Base-by-base conservation (phyloP, 2,113 vertebrate species). In the Hassar affinis region DNA sequence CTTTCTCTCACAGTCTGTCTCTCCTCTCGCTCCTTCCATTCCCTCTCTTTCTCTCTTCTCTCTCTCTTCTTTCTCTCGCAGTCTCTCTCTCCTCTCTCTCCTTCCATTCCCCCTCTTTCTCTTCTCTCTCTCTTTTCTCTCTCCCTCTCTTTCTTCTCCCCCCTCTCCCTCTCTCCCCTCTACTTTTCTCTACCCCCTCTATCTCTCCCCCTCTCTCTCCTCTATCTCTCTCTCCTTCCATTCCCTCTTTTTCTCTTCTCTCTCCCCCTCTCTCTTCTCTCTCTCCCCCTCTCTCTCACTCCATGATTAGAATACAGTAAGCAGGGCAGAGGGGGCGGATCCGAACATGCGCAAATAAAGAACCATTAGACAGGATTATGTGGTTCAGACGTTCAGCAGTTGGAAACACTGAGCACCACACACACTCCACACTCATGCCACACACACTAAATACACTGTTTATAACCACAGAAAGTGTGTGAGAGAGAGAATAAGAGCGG, bases 291-390 rank as follows among this genome's bases (percentile, higher is more conserved):
- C 51, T 72, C 49, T 17, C 66, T 52, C 22, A 12, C 30, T 7
- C 61, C 18, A 4, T 68, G 33, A 42, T 22, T 69, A 69, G 7
- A 71, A 47, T 52, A 27, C 47, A 11, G 49, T 52, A 49, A 52
- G 17, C 27, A 6, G 47, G 49, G 54, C 38, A n/a, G n/a, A n/a
- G 68, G 61, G 79, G 33, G 33, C 0, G 17, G 15, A 76, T 51
- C 49, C 72, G 52, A 76, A 76, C n/a, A 54, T 76, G 52, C 17
- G 17, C 49, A 76, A 51, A 54, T 52, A 52, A 52, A 47, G n/a
- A 11, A 42, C 47, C 25, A 47, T 72, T 72, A 72, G 42, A 72
- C 22, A 27, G 27, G 27, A 75, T 25, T 76, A 27, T 52, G 25
- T 72, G 42, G 69, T 27, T 72, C 69, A 47, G 25, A 45, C 25